phyloP scores from a whole-genome alignment of 1,140 invertebrate genomes.

The Fopius arisanus region DNA sequence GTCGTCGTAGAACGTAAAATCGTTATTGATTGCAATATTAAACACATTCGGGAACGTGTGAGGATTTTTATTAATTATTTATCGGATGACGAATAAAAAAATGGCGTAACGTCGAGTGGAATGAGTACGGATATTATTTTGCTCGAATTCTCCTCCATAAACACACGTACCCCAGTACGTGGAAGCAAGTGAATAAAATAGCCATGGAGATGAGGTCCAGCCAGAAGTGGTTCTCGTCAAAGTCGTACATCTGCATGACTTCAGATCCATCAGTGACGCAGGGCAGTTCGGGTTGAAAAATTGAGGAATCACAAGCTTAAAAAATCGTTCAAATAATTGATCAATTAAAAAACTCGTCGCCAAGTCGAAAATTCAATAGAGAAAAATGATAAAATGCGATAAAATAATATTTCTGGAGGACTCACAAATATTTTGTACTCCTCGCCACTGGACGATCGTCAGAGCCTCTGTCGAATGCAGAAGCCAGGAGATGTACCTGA shows the following conservation, averaged over 20 bases:
- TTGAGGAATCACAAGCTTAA: slow-evolving; percentile 70
- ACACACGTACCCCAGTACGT: slow-evolving; percentile 73
- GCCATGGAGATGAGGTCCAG: slow-evolving; percentile 73
- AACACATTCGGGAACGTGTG: too few relatives aligned
- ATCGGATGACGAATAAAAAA: too few relatives aligned
- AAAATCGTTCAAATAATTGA: neutral
- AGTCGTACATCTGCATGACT: slow-evolving; percentile 78
- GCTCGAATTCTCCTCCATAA: slow-evolving; percentile 71
- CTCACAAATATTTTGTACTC: slow-evolving; percentile 81
- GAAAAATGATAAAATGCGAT: too few relatives aligned
- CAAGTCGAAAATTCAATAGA: neutral
- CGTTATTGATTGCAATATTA: too few relatives aligned
- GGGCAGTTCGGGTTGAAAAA: slow-evolving; percentile 66
- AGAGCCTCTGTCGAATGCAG: slow-evolving; percentile 91
- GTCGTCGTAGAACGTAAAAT: too few relatives aligned
- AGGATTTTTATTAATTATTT: too few relatives aligned
- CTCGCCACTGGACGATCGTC: slow-evolving; percentile 81
- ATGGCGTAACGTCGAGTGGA: neutral
- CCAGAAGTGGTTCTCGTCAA: slow-evolving; percentile 71
- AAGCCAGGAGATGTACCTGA: slow-evolving; percentile 91
- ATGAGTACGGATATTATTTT: slow-evolving; percentile 60
- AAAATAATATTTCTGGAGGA: too few relatives aligned
- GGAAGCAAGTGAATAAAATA: slow-evolving; percentile 73
- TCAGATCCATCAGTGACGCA: slow-evolving; percentile 76
- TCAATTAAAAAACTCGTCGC: neutral